These are phyloP conservation scores for Macrophya annulata DNA, from an alignment of 2,888 invertebrate species.

Conservation along the genomic window DNA sequence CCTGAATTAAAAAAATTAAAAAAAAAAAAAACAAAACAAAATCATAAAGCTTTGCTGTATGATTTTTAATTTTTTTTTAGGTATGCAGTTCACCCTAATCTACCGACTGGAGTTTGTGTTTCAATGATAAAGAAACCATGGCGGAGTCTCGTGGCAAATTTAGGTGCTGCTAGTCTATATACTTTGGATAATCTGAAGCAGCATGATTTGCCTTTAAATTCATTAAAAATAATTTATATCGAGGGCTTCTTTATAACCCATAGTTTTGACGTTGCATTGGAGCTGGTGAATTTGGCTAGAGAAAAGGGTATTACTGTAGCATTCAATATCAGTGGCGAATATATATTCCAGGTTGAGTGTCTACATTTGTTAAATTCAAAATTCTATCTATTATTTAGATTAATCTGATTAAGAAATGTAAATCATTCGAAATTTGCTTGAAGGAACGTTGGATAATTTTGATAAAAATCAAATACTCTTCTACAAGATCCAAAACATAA, in stretches of 20 bases:
- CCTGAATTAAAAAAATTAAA: not conserved
- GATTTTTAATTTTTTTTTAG: slow-evolving; percentile 64
- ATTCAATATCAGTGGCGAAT: slow-evolving; percentile 77
- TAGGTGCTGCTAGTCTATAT: slow-evolving; percentile 77
- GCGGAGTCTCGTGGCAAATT: slow-evolving; percentile 75
- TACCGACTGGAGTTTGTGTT: slow-evolving; percentile 76
- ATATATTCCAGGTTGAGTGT: slow-evolving; percentile 73
- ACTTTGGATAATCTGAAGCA: slow-evolving; percentile 70
- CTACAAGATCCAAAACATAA: not conserved
- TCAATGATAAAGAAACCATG: slow-evolving; percentile 73
- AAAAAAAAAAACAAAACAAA: not conserved
- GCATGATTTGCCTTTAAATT: slow-evolving; percentile 67
- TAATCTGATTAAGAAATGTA: not conserved
- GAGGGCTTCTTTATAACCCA: slow-evolving; percentile 78
- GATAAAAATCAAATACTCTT: slow-evolving; percentile 40
- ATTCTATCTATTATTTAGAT: not conserved
- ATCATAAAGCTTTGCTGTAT: not conserved
- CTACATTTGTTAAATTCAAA: not conserved
- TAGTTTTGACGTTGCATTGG: slow-evolving; percentile 74
- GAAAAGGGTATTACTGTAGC: slow-evolving; percentile 73
- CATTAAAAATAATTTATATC: slow-evolving; percentile 75
- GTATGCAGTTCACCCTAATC: slow-evolving; percentile 71
- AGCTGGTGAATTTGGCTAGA: slow-evolving; percentile 72
- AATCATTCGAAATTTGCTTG: slow-evolving; percentile 15
- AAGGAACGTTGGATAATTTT: slow-evolving; percentile 23